phyloP scores from a whole-genome alignment of 2,797 vertebrate genomes.

The Acrocephalus scirpaceus region DNA sequence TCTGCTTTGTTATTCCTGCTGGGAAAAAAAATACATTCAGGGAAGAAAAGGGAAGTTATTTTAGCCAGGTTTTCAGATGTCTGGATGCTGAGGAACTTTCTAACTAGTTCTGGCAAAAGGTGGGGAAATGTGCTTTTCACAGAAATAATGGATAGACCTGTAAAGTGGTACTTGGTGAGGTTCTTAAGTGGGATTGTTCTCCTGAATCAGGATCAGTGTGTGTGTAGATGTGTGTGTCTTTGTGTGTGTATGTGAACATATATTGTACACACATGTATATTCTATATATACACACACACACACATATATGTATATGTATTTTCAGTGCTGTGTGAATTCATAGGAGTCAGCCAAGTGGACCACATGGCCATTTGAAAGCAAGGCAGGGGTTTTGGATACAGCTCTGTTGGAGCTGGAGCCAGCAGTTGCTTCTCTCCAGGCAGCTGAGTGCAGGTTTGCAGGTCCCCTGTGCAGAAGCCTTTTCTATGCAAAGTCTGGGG shows the following conservation, averaged over 20 bases:
- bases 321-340: background rate
- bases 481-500: conserved; percentile 34
- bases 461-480: background rate
- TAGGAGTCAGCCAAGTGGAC: background rate
- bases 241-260: background rate
- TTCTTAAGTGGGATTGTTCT: background rate
- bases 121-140: background rate
- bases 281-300: too few relatives aligned
- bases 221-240: rapidly evolving
- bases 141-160: background rate
- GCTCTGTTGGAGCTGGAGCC: background rate
- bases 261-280: rapidly evolving
- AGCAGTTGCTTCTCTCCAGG: background rate
- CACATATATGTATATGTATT: rapidly evolving
- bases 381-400: background rate
- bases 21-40: background rate
- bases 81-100: background rate
- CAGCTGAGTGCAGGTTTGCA: background rate
- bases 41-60: background rate
- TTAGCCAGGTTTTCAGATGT: background rate
- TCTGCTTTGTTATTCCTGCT: background rate
- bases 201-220: background rate
- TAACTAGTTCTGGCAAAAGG: background rate
- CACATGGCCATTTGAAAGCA: background rate
- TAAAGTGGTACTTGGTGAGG: rapidly evolving